Conservation (phyloP, 2,888 invertebrate genomes). For the Orchestes rusci region DNA sequence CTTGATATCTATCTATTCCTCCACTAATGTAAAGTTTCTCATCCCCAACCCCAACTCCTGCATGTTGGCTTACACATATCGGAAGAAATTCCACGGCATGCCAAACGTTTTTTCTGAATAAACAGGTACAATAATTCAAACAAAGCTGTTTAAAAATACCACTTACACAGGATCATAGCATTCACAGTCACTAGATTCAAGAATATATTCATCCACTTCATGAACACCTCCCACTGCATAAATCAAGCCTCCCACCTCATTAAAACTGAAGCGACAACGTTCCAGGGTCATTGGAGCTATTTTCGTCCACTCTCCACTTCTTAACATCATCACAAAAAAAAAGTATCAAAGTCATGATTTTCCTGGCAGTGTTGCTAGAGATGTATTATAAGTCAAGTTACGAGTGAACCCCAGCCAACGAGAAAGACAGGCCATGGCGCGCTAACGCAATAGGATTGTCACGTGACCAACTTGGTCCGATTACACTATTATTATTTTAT, state of each 20-base stretch:
- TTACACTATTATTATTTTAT: too few relatives aligned
- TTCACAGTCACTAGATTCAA: slow-evolving; percentile 48
- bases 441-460: background rate
- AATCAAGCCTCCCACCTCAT: slow-evolving; percentile 49
- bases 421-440: too few relatives aligned
- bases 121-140: background rate
- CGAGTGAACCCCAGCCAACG: too few relatives aligned
- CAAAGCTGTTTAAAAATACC: background rate
- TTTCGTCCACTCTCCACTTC: slow-evolving; percentile 56
- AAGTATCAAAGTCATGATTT: background rate
- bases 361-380: background rate
- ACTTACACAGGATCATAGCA: slow-evolving; percentile 49
- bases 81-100: slow-evolving; percentile 50
- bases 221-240: slow-evolving; percentile 60
- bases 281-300: slow-evolving; percentile 61
- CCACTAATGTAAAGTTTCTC: slow-evolving; percentile 47
- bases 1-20: slow-evolving; percentile 51
- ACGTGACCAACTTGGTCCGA: background rate
- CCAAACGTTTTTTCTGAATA: slow-evolving; percentile 47
- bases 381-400: too few relatives aligned
- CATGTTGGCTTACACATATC: slow-evolving; percentile 55
- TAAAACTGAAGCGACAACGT: slow-evolving; percentile 59
- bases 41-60: slow-evolving; percentile 44
- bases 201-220: slow-evolving; percentile 47
- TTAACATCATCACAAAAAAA: slow-evolving; percentile 12